Evolutionary conservation across 2,888 invertebrate species (phyloP).

Genomic region (Phaonia tiefii): DNA sequence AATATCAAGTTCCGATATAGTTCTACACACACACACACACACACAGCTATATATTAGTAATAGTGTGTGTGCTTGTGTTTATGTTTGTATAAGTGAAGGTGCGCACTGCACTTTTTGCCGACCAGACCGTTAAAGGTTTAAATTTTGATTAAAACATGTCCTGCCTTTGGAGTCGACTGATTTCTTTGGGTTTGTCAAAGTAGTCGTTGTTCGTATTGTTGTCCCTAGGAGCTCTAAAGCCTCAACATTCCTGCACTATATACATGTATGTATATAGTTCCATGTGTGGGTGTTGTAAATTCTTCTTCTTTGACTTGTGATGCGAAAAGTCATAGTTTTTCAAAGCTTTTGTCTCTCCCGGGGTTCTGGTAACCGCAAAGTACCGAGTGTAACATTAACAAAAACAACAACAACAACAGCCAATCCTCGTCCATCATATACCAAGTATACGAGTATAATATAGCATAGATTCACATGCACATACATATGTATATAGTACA

Average conservation of each 20-base stretch:
- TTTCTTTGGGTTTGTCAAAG: too few species aligned
- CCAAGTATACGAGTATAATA: constrained; percentile 21
- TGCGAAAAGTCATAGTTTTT: constrained; percentile 33
- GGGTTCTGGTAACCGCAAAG: constrained; percentile 67
- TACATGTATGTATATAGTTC: too few species aligned
- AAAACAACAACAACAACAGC: constrained; percentile 39
- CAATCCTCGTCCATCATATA: constrained; percentile 41
- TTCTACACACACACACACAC: constrained; percentile 33
- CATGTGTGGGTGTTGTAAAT: constrained; percentile 3
- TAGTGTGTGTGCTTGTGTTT: neutral
- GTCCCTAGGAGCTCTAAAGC: constrained; percentile 46
- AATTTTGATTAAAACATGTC: constrained; percentile 69
- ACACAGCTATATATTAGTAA: neutral
- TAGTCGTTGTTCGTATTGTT: constrained; percentile 41
- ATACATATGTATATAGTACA: too few species aligned
- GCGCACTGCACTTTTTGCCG: constrained; percentile 46
- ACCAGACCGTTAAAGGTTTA: constrained; percentile 69
- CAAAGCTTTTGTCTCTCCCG: constrained; percentile 49
- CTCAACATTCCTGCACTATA: constrained; percentile 37
- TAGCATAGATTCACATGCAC: constrained; percentile 30
- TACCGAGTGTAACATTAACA: constrained; percentile 40
- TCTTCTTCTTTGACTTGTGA: constrained; percentile 45
- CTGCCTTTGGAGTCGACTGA: constrained; percentile 56
- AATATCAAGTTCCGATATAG: constrained; percentile 66
- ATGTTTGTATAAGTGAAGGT: constrained; percentile 12